Conservation (phyloP, 2,888 invertebrate genomes). For the Drosophila neotestacea region DNA sequence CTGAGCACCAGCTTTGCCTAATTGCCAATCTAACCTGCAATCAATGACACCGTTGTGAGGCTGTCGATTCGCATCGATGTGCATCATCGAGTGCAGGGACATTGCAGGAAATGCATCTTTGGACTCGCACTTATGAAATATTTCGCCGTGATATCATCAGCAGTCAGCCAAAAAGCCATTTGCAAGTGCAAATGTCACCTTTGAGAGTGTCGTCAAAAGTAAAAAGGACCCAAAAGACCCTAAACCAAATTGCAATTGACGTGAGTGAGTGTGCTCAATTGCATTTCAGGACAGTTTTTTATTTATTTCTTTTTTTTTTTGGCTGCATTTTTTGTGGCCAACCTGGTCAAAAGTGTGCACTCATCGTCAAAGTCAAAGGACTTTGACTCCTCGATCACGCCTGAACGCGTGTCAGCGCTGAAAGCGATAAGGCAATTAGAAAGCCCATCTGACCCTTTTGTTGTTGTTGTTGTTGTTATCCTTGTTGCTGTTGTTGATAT, state of each 20-base stretch:
- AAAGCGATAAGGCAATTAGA: constrained; percentile 84
- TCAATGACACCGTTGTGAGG: constrained; percentile 46
- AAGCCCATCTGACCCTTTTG: constrained; percentile 29
- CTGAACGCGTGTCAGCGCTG: constrained; percentile 70
- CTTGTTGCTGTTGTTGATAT: constrained; percentile 1
- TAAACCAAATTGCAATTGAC: constrained; percentile 66
- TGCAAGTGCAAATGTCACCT: constrained; percentile 56
- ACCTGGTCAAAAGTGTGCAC: constrained; percentile 64
- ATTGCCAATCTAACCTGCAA: constrained; percentile 61
- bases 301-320: constrained; percentile 6
- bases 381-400: constrained; percentile 62
- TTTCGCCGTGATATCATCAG: constrained; percentile 52
- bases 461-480: constrained; percentile 8
- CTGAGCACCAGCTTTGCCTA: constrained; percentile 51
- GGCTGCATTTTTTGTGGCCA: constrained; percentile 22
- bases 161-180: constrained; percentile 65
- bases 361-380: constrained; percentile 75
- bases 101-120: constrained; percentile 50
- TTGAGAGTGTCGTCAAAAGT: constrained; percentile 46
- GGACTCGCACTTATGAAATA: constrained; percentile 71
- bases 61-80: constrained; percentile 26
- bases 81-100: not conserved
- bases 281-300: constrained; percentile 10
- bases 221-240: not conserved
- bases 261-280: constrained; percentile 24